These are phyloP conservation scores for Agapostemon virescens DNA, from an alignment of 2,888 invertebrate genomes.

Conservation along the genomic window DNA sequence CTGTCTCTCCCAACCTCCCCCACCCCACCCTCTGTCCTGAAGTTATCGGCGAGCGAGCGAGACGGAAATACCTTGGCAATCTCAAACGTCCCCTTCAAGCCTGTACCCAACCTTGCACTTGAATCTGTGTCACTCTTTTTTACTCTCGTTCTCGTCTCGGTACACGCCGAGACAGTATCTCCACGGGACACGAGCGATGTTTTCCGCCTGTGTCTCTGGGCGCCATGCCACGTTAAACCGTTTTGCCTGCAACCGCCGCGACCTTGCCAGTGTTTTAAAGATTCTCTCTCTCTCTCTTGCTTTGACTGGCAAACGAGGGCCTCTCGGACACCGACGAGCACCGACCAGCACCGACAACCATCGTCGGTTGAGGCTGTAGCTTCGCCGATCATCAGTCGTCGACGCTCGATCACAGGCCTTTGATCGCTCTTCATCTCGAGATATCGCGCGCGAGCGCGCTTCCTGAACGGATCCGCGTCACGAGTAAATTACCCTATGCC, in stretches of 20 bases:
- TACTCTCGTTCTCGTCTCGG: slow-evolving; percentile 38
- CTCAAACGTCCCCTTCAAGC: slow-evolving; percentile 20
- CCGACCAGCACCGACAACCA: neutral
- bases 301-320: slow-evolving; percentile 44
- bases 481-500: slow-evolving; percentile 33
- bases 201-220: neutral
- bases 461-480: slow-evolving; percentile 22
- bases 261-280: slow-evolving; percentile 44
- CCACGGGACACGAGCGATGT: neutral
- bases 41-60: neutral
- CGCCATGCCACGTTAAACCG: slow-evolving; percentile 1
- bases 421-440: slow-evolving; percentile 29
- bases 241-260: slow-evolving; percentile 12
- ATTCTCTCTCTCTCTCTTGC: slow-evolving; percentile 41
- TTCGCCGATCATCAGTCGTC: neutral
- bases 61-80: neutral
- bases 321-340: slow-evolving; percentile 16
- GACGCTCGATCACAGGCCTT: slow-evolving; percentile 7
- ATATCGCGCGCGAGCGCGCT: neutral
- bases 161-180: neutral
- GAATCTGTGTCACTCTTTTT: slow-evolving; percentile 22
- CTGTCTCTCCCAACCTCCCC: too few relatives aligned
- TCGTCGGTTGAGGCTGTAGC: neutral
- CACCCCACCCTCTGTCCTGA: neutral
- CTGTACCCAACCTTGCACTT: slow-evolving; percentile 35